Percentiles rank a stretch among this genome's conserved stretches.
These are phyloP conservation scores for Parasteatoda tepidariorum DNA, from an alignment of 1,140 invertebrate species.

Conservation along the genomic window DNA sequence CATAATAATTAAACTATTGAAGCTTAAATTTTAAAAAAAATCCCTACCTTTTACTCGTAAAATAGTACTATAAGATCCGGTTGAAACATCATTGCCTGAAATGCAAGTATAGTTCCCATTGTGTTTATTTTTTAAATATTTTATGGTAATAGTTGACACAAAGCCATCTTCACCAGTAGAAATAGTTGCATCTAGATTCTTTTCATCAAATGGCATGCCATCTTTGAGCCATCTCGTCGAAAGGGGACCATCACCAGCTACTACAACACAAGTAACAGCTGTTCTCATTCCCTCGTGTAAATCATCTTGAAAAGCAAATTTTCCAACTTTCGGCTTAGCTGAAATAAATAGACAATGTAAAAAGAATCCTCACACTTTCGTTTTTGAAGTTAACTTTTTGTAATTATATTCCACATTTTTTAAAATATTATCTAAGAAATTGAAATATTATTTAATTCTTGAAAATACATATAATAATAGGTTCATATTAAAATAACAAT, in stretches of 20 bases:
- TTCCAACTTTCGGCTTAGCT: slow-evolving; percentile 75
- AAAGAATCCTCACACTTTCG: background rate
- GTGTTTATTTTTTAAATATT: slow-evolving; percentile 68
- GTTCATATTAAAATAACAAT: no score
- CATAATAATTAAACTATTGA: no score
- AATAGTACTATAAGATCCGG: slow-evolving; percentile 69
- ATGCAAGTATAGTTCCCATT: slow-evolving; percentile 74
- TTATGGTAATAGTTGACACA: slow-evolving; percentile 68
- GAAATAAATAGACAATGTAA: slow-evolving; percentile 41
- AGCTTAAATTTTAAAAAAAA: no score
- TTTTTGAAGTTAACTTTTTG: background rate
- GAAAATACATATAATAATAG: no score
- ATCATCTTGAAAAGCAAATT: slow-evolving; percentile 73
- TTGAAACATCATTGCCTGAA: slow-evolving; percentile 71
- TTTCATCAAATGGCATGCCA: slow-evolving; percentile 67
- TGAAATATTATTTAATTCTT: no score
- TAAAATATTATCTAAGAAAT: background rate
- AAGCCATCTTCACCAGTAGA: slow-evolving; percentile 64
- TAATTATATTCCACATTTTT: background rate
- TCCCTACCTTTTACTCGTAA: slow-evolving; percentile 27
- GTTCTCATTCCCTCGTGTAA: slow-evolving; percentile 74
- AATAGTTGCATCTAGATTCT: slow-evolving; percentile 4
- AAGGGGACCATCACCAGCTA: slow-evolving; percentile 70
- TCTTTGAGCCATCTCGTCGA: slow-evolving; percentile 74
- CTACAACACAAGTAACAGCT: slow-evolving; percentile 69